phyloP scores from a whole-genome alignment of 2,888 invertebrate species.

The Scelioninae gen. 2 region DNA sequence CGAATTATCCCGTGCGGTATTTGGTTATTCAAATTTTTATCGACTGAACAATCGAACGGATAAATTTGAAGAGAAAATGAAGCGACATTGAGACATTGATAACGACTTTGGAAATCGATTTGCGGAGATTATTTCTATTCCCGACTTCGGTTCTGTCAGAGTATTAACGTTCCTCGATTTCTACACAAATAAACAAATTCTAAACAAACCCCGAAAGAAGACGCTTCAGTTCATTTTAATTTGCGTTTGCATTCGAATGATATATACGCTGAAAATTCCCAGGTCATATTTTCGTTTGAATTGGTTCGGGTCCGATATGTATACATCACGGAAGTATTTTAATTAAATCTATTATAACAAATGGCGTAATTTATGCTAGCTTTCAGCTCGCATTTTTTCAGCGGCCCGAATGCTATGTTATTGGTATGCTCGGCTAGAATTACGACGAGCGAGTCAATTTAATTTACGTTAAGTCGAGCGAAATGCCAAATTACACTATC shows the following conservation, averaged over 20 bases:
- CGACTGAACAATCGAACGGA: constrained; percentile 23
- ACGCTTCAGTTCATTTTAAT: constrained; percentile 1
- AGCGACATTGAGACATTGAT: constrained; percentile 34
- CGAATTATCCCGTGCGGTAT: constrained; percentile 14
- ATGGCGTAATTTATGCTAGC: constrained; percentile 45
- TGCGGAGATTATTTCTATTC: constrained; percentile 23
- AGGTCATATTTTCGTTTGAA: constrained; percentile 31
- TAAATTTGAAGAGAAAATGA: constrained; percentile 23
- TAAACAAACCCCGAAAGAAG: not conserved
- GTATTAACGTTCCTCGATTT: constrained; percentile 10
- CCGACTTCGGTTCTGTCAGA: not conserved
- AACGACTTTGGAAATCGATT: constrained; percentile 40
- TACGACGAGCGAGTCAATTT: constrained; percentile 45
- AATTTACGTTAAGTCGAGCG: constrained; percentile 49
- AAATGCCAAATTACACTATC: constrained; percentile 47
- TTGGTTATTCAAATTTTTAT: constrained; percentile 33
- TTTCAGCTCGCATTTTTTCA: constrained; percentile 41
- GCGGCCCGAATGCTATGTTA: constrained; percentile 18
- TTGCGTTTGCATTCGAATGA: constrained; percentile 3
- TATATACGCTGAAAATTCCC: not conserved
- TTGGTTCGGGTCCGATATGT: constrained; percentile 4
- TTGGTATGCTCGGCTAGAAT: constrained; percentile 40
- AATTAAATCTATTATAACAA: constrained; percentile 53
- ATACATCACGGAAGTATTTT: constrained; percentile 43
- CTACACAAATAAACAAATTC: not conserved